phyloP scores from a whole-genome alignment of 2,797 vertebrate genomes.

The Craterocephalus amniculus region DNA sequence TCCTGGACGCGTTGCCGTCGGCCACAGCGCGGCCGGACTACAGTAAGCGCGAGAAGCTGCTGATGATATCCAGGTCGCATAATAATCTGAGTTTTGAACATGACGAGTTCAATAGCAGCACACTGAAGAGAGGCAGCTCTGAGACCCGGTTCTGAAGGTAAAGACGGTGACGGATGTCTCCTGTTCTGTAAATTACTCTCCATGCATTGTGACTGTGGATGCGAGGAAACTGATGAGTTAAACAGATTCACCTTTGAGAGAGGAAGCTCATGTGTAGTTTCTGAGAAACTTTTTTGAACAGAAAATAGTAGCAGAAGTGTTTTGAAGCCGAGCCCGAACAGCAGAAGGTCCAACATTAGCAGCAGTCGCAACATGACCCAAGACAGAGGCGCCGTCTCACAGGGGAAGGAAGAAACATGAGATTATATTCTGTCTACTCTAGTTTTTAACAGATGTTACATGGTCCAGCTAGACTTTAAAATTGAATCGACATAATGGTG shows the following conservation, averaged over 20 bases:
- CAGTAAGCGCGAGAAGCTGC: slow-evolving; percentile 96
- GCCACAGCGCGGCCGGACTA: slow-evolving; percentile 86
- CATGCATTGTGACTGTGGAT: slow-evolving; percentile 10
- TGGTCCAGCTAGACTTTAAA: background rate
- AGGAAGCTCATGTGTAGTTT: slow-evolving; percentile 16
- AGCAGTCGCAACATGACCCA: slow-evolving; percentile 8
- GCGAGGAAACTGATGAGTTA: slow-evolving; percentile 11
- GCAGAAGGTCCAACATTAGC: slow-evolving; percentile 10
- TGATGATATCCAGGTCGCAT: slow-evolving; percentile 98
- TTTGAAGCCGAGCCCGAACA: background rate
- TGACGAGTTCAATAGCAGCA: slow-evolving; percentile 92
- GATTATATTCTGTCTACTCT: slow-evolving; percentile 11
- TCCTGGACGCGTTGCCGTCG: slow-evolving; percentile 80
- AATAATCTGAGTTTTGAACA: slow-evolving; percentile 98
- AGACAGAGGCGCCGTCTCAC: slow-evolving; percentile 40
- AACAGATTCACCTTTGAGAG: slow-evolving; percentile 19
- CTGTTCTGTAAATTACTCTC: slow-evolving; percentile 38
- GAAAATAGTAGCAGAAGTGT: slow-evolving; percentile 12
- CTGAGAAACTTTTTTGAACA: slow-evolving; percentile 9
- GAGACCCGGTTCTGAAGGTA: slow-evolving; percentile 92
- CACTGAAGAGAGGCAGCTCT: slow-evolving; percentile 93
- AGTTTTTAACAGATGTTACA: background rate
- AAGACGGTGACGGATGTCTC: background rate
- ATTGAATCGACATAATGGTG: slow-evolving; percentile 5
- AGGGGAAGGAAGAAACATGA: slow-evolving; percentile 15